phyloP scores from a whole-genome alignment of 2,113 vertebrate genomes.

The Platichthys flesus region DNA sequence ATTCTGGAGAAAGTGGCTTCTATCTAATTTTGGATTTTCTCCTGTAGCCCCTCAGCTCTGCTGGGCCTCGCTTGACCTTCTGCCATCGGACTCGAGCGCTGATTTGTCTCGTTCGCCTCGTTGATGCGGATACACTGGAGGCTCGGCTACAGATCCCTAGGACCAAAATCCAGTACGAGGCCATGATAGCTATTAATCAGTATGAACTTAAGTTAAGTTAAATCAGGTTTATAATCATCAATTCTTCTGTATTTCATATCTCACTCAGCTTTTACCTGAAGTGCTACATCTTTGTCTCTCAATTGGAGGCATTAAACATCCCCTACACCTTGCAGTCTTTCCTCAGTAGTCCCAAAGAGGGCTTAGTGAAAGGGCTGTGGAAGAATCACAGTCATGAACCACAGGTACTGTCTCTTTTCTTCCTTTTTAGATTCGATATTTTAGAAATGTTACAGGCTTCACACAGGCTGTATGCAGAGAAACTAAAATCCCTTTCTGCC shows the following conservation, averaged over 20 bases:
- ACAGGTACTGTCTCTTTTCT: constrained; percentile 75
- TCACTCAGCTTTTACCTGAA: constrained; percentile 87
- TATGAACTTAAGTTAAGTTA: neutral
- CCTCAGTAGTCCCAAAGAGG: constrained; percentile 92
- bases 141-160: constrained; percentile 87
- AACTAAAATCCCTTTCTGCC: neutral
- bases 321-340: constrained; percentile 93
- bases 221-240: neutral
- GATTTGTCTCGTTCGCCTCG: constrained; percentile 90
- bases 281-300: constrained; percentile 90
- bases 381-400: constrained; percentile 96
- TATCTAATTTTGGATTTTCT: neutral
- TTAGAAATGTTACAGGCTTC: neutral
- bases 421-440: neutral
- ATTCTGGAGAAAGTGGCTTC: neutral
- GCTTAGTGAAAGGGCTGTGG: constrained; percentile 96
- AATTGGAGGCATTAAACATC: constrained; percentile 92
- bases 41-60: constrained; percentile 83
- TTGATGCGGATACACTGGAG: constrained; percentile 86
- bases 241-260: constrained; percentile 22
- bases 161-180: constrained; percentile 87
- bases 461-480: neutral
- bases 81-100: constrained; percentile 89
- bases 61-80: constrained; percentile 86
- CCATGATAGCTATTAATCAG: neutral